phyloP scores from a whole-genome alignment of 2,888 invertebrate genomes.

The Dryadula phaetusa region DNA sequence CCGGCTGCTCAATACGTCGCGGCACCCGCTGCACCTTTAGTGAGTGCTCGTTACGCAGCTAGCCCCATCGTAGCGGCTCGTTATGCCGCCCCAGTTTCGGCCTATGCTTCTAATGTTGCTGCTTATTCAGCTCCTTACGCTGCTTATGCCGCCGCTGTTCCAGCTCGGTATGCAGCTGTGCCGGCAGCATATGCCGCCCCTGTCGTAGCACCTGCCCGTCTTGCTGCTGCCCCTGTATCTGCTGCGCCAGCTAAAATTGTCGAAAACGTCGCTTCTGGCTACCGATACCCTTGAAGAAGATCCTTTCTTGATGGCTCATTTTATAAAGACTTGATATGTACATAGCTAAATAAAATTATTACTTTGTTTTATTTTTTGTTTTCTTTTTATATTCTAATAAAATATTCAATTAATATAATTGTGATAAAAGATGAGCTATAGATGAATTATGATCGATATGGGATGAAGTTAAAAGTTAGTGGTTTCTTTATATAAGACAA shows the following conservation, averaged over 20 bases:
- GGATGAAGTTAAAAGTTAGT: no score
- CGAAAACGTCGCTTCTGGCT: slow-evolving; percentile 73
- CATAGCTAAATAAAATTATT: slow-evolving; percentile 56
- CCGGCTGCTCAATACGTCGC: slow-evolving; percentile 54
- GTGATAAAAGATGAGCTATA: neutral
- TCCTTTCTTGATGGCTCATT: slow-evolving; percentile 59
- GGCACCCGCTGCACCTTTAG: slow-evolving; percentile 20
- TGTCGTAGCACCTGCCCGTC: slow-evolving; percentile 33
- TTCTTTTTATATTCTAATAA: neutral
- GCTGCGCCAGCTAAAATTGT: slow-evolving; percentile 86
- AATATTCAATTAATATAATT: neutral
- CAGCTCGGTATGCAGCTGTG: neutral
- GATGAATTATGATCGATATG: no score
- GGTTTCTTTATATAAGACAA: no score
- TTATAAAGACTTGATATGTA: slow-evolving; percentile 72
- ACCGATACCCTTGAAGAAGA: slow-evolving; percentile 70
- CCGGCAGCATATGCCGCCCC: slow-evolving; percentile 37
- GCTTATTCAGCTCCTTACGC: slow-evolving; percentile 32
- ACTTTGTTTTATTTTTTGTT: slow-evolving; percentile 35
- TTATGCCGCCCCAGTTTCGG: slow-evolving; percentile 35
- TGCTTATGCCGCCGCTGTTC: slow-evolving; percentile 39
- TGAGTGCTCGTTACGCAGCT: slow-evolving; percentile 9
- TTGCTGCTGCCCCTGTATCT: slow-evolving; percentile 46
- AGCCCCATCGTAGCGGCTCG: slow-evolving; percentile 24
- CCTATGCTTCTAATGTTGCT: slow-evolving; percentile 16